phyloP scores from a whole-genome alignment of 2,113 vertebrate genomes.

The Oreocharis arfaki region DNA sequence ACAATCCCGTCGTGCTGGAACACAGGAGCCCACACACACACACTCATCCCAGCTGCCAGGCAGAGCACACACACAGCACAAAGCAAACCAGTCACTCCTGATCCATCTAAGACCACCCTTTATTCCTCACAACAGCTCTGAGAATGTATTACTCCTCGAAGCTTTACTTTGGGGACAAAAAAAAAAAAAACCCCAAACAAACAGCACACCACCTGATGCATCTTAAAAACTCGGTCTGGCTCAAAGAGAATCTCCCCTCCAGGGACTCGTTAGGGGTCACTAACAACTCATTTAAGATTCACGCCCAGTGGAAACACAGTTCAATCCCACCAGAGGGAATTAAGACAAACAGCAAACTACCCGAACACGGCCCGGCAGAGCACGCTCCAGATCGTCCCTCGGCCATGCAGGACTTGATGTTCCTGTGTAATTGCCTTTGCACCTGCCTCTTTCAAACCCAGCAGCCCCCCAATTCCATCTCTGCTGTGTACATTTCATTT shows the following conservation, averaged over 20 bases:
- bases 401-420: not conserved
- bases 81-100: not conserved
- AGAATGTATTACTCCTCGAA: not conserved
- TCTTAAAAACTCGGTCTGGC: not conserved
- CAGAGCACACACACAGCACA: not conserved
- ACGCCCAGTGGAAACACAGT: not conserved
- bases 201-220: not conserved
- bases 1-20: slow-evolving; percentile 20
- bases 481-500: not conserved
- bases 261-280: not conserved
- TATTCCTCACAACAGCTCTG: not conserved
- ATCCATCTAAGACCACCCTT: not conserved
- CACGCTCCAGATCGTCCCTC: not conserved
- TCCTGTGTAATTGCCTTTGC: not conserved
- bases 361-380: fast-evolving
- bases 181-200: not conserved
- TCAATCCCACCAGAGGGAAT: not conserved
- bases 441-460: not conserved
- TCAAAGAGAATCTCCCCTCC: not conserved
- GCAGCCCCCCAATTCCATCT: not conserved
- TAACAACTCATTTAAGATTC: not conserved
- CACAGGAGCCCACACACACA: slow-evolving; percentile 6
- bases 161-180: not conserved
- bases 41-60: slow-evolving; percentile 39
- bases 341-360: not conserved